Evolutionary conservation across 1,140 invertebrate species (phyloP).

Genomic region (Drosophila bipectinata): DNA sequence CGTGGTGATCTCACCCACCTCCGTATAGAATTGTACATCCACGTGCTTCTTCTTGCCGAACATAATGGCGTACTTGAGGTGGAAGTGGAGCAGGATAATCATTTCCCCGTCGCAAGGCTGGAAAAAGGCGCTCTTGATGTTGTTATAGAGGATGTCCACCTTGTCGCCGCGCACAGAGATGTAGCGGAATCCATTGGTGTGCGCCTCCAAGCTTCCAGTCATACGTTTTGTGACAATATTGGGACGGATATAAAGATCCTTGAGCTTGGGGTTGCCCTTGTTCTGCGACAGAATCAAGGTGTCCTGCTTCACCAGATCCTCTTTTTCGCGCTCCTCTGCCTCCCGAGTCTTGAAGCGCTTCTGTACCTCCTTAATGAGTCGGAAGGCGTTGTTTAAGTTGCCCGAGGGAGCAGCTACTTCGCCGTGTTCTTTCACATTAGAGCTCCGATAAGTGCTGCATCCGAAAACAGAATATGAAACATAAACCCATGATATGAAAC

Average conservation of each 20-base stretch:
- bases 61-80: conserved; percentile 99
- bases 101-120: conserved; percentile 99
- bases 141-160: conserved; percentile 99
- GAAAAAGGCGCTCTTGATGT: conserved; percentile 99
- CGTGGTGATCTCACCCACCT: conserved; percentile 99
- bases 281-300: conserved; percentile 97
- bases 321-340: conserved; percentile 99
- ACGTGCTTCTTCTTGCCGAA: conserved; percentile 99
- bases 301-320: conserved; percentile 99
- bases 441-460: conserved; percentile 97
- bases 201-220: conserved; percentile 97
- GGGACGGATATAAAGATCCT: conserved; percentile 99
- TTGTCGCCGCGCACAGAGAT: conserved; percentile 99
- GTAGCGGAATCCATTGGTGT: conserved; percentile 98
- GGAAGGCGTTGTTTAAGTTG: conserved; percentile 98
- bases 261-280: conserved; percentile 99
- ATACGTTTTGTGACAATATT: conserved; percentile 99
- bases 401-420: conserved; percentile 97
- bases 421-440: conserved; percentile 98
- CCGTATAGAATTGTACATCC: conserved; percentile 99
- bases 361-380: conserved; percentile 99
- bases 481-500: not conserved
- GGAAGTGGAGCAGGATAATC: conserved; percentile 99
- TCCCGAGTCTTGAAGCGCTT: conserved; percentile 99
- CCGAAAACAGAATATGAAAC: conserved; percentile 25